Base-by-base conservation (phyloP, 2,888 invertebrate genomes). In the Parascotia fuliginaria region DNA sequence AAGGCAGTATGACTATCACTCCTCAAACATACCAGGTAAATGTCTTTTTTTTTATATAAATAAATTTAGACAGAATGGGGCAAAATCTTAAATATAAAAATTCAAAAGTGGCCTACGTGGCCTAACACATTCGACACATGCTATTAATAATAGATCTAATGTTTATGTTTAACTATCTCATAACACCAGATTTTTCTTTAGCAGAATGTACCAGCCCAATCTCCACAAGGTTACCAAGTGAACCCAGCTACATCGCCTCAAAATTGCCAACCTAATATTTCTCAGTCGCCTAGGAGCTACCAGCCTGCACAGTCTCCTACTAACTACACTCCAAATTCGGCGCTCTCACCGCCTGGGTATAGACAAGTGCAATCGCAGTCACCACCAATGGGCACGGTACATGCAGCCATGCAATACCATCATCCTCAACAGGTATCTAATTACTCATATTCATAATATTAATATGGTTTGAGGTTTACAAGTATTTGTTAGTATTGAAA, bases 271-370 rank as follows among this genome's bases (percentile, higher is more conserved):
- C 79, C 89, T 11, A 86, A 79, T 57, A 74, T 90, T 60, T 76
- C 83, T 11, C 90, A 89, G 51, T 86, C 92, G 0, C 90, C 90
- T 22, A 77, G 90, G 73, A 85, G 73, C 87, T 82, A 93, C 76
- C 94, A 93, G 65, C 87, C 93, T 61, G 89, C 93, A 41, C 93
- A 93, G 61, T 93, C 94, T 28, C 94, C 94, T 15, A 92, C 90
- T 33, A 89, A 73, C 67, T 92, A 89, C 60, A 73, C 83, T 13
- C 73, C 84, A 28, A 83, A 78, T 66, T 88, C 94, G 55, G 93
- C 92, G 41, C 84, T 94, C 54, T 93, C 94, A 54, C 94, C 94
- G 9, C 92, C 93, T 28, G 92, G 84, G 40, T 92, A 88, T 68
- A 85, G 90, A 75, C 90, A 92, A 75, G 89, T 92, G 43, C 91